Evolutionary conservation across 1,140 invertebrate species (phyloP), one percentile per base, ranked within the genome.

Genomic region (Proctacanthus coquilletti): DNA sequence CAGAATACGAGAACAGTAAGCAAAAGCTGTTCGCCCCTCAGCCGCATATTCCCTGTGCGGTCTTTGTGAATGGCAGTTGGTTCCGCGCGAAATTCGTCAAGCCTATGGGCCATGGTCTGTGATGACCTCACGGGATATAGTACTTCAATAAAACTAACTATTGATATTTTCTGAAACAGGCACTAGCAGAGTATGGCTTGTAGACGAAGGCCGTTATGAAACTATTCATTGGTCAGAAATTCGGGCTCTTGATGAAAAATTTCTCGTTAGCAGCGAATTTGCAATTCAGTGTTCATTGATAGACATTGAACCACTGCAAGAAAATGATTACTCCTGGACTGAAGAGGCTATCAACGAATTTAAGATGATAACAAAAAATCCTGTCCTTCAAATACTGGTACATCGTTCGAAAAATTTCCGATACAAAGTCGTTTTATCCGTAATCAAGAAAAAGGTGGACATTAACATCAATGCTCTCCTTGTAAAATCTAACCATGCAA

Each of bases 251-350:
- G 43, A 46, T 1, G 1, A 27, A 4, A 5, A 9, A n/a, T 55
- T 55, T n/a, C 39, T 21, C 11, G 39, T 34, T 21, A 5, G 19
- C 17, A 13, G 14, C 0, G 51, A 49, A 36, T 15, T 45, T 5
- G 38, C 45, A 9, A 46, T 51, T 5, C 44, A 38, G 23, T 57
- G 55, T 14, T 23, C 42, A 5, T 35, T 58, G 6, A 49, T 46
- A 1, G 52, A 58, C 40, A 48, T 58, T 3, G 51, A 55, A 34
- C 46, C 55, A 8, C 29, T 48, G n/a, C 48, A 45, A 27, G 21
- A 40, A 18, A 21, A 44, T 27, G 38, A 33, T 18, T 55, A 55
- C 21, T 3, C 17, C 5, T 57, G 55, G 51, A 57, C 51, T 3
- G 2, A 29, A 2, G 18, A 34, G 5, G 49, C 46, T 3, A 51